Evolutionary conservation across 2,113 vertebrate species (phyloP), one percentile per base, ranked within the genome.

Genomic region (Condylura cristata): DNA sequence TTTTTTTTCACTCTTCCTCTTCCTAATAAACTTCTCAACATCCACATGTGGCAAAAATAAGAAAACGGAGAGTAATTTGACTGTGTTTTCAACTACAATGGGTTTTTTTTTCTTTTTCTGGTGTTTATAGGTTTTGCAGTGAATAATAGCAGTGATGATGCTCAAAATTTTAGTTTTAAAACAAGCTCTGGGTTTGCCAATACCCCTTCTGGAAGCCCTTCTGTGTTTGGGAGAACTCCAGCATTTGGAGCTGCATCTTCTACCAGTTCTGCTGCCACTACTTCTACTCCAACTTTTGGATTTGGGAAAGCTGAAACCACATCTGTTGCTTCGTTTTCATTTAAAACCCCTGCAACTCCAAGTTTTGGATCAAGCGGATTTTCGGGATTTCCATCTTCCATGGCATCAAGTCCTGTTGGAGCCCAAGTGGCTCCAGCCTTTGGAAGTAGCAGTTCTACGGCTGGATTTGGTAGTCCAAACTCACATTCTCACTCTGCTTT

Each of bases 81-180:
- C 63, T 63, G 9, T 17, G 26, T 85, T 91, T 79, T 93, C 37
- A 39, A 81, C 20, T 86, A 2, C 85, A 41, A 80, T 46, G 24
- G 22, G 5, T 95, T 48, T 63, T 41, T 70, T 81, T 90, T 63
- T 37, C 8, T 28, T 14, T 92, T 10, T 91, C 32, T 90, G 80
- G 0, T 51, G 26, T 79, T 92, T 91, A 32, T 90, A 99, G 99
- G 96, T 48, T 99, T 99, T 86, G 98, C 97, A 16, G 86, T 96
- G 51, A 97, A 71, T 93, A 98, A 82, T 61, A 95, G 39, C 66
- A 96, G 84, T 81, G 88, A 6, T 89, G 95, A 65, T 56, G 93
- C 86, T 79, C 96, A 95, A 56, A 95, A 63, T 68, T 99, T 99
- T 95, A 99, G 98, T 94, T 99, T 99, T 76, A 97, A 98, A 90